Evolutionary conservation across 2,888 invertebrate genomes (phyloP), one percentile per base, ranked within the genome.

Genomic region (Volucella inflata): DNA sequence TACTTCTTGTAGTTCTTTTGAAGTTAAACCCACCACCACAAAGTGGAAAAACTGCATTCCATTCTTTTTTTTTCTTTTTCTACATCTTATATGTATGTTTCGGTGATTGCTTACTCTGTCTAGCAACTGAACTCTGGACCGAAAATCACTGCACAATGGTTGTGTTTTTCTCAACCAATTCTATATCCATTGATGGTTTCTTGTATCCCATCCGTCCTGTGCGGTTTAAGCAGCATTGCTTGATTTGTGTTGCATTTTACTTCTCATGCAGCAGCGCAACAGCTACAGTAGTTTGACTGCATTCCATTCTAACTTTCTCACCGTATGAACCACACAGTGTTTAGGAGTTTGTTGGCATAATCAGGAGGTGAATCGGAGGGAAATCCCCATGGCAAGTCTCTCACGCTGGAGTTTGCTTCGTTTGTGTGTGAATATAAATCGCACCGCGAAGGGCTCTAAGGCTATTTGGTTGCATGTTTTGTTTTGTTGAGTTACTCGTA

Each of bases 251-350:
- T 74, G 62, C 71, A 30, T 60, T 76, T 55, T 42, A 57, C 44
- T 74, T 79, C 75, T 71, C 71, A 75, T 75, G 80, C 80, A 67
- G 59, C 60, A 30, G 30, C 11, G 12, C 62, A 60, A 11, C 40
- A 59, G 50, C 72, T 21, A 50, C 71, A 85, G 71, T 77, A 81
- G 88, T 87, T 85, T 82, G 87, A 88, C 88, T 87, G 88, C 88
- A 88, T 88, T 88, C 88, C 88, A 88, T 87, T 88, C 88, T 87
- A 88, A 88, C 88, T 88, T 88, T 88, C 88, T 88, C 88, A 88
- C 88, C 88, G 87, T 87, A 71, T 80, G 71, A 40, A 64, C 75
- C 51, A 67, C 67, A 42, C 51, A 17, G 38, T 30, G 55, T 21
- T 12, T 8, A 38, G 55, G 12, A 16, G 75, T 38, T 68, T 12